phyloP scores from a whole-genome alignment of 2,797 vertebrate genomes.

The Margarornis squamiger region DNA sequence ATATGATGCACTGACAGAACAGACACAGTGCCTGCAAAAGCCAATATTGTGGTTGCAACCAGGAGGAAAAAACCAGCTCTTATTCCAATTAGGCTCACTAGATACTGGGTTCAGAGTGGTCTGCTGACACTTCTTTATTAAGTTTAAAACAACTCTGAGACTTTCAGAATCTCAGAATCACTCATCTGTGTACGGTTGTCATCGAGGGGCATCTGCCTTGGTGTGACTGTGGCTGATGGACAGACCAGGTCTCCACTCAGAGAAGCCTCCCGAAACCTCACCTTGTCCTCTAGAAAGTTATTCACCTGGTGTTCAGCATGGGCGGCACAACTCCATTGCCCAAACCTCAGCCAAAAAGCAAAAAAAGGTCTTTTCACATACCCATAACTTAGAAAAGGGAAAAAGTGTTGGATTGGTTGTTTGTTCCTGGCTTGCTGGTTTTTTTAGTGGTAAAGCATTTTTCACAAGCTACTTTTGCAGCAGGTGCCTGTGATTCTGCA shows the following conservation, averaged over 20 bases:
- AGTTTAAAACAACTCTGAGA: neutral
- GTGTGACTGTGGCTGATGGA: neutral
- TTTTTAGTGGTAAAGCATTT: neutral
- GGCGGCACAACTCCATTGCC: neutral
- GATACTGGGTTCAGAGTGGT: neutral
- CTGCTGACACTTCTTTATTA: neutral
- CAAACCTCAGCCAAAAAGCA: neutral
- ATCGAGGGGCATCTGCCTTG: neutral
- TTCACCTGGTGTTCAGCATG: fast-evolving
- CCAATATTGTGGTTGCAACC: neutral
- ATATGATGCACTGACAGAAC: neutral
- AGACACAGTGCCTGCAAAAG: neutral
- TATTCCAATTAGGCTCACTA: neutral
- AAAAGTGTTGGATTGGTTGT: neutral
- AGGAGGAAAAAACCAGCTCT: neutral
- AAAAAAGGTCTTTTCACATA: neutral
- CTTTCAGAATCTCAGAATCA: neutral
- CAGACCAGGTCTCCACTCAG: neutral
- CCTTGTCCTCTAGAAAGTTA: neutral
- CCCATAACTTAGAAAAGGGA: neutral
- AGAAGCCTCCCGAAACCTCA: neutral
- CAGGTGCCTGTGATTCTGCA: neutral
- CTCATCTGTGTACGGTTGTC: neutral
- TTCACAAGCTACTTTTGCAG: neutral
- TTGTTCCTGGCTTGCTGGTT: neutral